These are phyloP conservation scores for Diacarnus erythraeanus DNA, from an alignment of 37 sponge, comb jelly and placozoan genomes.

Conservation along the genomic window DNA sequence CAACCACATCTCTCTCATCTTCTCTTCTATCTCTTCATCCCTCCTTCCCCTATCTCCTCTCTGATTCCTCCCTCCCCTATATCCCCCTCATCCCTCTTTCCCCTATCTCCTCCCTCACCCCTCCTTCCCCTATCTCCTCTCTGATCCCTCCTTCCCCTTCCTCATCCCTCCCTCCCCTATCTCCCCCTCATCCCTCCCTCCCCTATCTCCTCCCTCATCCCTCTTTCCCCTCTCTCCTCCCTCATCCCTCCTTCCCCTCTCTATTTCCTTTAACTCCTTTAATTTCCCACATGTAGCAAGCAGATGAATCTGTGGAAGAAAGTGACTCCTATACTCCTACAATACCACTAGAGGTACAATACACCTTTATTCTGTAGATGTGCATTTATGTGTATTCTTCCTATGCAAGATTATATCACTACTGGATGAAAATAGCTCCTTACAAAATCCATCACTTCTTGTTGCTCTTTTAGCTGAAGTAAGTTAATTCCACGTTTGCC, in stretches of 20 bases:
- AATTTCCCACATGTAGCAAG: background rate
- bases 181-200: too few species aligned
- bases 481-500: too few species aligned
- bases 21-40: background rate
- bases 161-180: too few species aligned
- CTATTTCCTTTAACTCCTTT: too few species aligned
- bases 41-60: background rate
- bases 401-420: constrained; percentile 8
- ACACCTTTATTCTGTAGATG: too few species aligned
- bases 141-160: too few species aligned
- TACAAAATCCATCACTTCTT: constrained; percentile 11
- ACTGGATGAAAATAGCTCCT: background rate
- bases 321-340: background rate
- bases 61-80: constrained; percentile 4
- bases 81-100: constrained; percentile 2
- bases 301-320: background rate
- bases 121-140: too few species aligned
- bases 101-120: constrained; percentile 9
- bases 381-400: background rate
- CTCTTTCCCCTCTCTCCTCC: too few species aligned
- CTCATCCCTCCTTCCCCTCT: constrained; percentile 10
- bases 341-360: background rate
- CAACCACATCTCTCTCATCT: background rate
- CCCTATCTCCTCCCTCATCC: too few species aligned
- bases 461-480: constrained; percentile 7